A percentile compares a stretch with the other conserved stretches of the same genome.
These are phyloP conservation scores for Maniola hyperantus DNA, from an alignment of 2,888 invertebrate genomes.

Conservation along the genomic window DNA sequence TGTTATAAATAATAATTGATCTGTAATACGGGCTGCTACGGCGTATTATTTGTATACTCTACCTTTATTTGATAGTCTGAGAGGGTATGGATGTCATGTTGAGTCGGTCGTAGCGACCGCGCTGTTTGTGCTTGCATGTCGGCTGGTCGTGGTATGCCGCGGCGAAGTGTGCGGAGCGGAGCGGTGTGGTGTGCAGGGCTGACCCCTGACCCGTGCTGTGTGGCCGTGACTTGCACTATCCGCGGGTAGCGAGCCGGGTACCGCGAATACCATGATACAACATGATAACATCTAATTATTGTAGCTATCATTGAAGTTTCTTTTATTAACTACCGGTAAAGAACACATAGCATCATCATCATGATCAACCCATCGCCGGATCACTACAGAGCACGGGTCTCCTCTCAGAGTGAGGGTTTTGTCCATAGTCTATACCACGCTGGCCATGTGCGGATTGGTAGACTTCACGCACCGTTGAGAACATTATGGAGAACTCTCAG, in stretches of 20 bases:
- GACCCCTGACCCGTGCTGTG: constrained; percentile 73
- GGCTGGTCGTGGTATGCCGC: constrained; percentile 50
- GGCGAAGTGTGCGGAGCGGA: constrained; percentile 49
- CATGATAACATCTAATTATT: background rate
- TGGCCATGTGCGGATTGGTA: too few species aligned
- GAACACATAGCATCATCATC: background rate
- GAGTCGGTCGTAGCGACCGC: constrained; percentile 37
- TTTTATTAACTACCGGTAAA: background rate
- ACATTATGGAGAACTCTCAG: too few species aligned
- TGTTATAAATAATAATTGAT: too few species aligned
- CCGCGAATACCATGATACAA: constrained; percentile 5
- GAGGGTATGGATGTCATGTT: constrained; percentile 41
- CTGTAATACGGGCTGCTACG: too few species aligned
- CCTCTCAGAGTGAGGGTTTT: too few species aligned
- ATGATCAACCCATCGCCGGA: background rate
- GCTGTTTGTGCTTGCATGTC: constrained; percentile 34
- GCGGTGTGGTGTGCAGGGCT: constrained; percentile 52
- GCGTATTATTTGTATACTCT: too few species aligned
- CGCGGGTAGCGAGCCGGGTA: background rate
- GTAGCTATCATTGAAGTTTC: background rate
- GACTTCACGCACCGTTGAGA: too few species aligned
- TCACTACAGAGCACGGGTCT: too few species aligned
- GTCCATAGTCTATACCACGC: too few species aligned
- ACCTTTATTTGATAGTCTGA: background rate
- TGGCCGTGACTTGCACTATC: constrained; percentile 61